These are phyloP conservation scores for Taeniopygia guttata DNA, from an alignment of 2,797 vertebrate species.

Conservation along the genomic window DNA sequence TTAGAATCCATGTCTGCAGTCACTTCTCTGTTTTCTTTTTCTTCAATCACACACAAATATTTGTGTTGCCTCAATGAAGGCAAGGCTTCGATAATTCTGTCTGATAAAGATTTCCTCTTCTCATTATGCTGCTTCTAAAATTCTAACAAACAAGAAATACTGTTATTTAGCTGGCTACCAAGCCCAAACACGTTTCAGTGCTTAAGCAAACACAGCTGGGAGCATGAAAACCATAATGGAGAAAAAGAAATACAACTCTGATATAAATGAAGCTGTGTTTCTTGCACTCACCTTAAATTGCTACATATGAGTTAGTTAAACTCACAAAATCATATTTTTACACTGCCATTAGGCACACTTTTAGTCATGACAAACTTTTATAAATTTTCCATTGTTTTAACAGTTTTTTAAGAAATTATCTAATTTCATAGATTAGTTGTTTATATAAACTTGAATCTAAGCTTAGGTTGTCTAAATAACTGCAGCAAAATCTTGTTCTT, in stretches of 20 bases:
- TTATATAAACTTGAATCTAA: neutral
- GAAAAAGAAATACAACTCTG: neutral
- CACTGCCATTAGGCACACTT: neutral
- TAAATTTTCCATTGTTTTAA: neutral
- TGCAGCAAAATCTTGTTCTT: neutral
- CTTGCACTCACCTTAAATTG: neutral
- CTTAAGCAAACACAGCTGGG: constrained; percentile 8
- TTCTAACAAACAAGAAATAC: neutral
- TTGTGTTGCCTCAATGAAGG: neutral
- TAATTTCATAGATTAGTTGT: neutral
- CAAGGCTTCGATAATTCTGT: neutral
- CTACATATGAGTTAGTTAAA: neutral
- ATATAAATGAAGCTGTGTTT: neutral
- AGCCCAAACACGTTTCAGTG: neutral
- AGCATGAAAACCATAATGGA: neutral
- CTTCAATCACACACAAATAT: neutral
- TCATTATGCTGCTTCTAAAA: neutral
- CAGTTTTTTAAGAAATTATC: neutral
- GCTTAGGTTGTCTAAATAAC: neutral
- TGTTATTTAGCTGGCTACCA: neutral
- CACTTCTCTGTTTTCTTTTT: neutral
- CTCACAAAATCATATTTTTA: neutral
- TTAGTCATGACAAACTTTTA: neutral
- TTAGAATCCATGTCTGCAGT: neutral
- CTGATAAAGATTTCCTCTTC: neutral